Percentiles rank a stretch among this genome's conserved stretches.
These are phyloP conservation scores for Ctenodactylus gundi DNA, from an alignment of 2,113 vertebrate species.

Conservation along the genomic window DNA sequence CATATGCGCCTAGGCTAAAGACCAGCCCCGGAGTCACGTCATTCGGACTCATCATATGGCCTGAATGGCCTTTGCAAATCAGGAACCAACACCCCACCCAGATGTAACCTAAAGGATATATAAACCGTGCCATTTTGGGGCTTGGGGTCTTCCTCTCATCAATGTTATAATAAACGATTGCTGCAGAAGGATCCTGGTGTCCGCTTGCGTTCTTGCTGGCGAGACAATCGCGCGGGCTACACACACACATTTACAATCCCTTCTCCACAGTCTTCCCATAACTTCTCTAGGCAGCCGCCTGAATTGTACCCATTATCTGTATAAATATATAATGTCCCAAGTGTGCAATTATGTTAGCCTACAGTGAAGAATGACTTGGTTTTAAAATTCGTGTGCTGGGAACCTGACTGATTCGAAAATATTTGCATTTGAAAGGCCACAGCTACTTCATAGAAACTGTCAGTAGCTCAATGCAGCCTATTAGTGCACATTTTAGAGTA, in stretches of 20 bases:
- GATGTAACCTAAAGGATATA: too few relatives aligned
- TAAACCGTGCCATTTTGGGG: too few relatives aligned
- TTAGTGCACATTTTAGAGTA: slow-evolving; percentile 60
- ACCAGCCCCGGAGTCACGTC: too few relatives aligned
- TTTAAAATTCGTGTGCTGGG: slow-evolving; percentile 66
- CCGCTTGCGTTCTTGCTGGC: too few relatives aligned
- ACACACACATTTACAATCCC: neutral
- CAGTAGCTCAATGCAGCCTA: slow-evolving; percentile 52
- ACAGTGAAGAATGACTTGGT: slow-evolving; percentile 63
- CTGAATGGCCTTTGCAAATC: too few relatives aligned
- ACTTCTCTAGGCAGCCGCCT: slow-evolving; percentile 41
- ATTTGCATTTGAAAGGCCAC: slow-evolving; percentile 75
- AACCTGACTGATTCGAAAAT: slow-evolving; percentile 62
- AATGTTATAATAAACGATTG: too few relatives aligned
- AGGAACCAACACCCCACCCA: too few relatives aligned
- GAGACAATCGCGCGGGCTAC: too few relatives aligned
- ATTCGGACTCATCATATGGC: too few relatives aligned
- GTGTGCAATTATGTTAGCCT: slow-evolving; percentile 66
- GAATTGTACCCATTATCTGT: slow-evolving; percentile 72
- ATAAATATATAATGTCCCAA: slow-evolving; percentile 77
- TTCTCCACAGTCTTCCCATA: slow-evolving; percentile 49
- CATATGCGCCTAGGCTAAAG: too few relatives aligned
- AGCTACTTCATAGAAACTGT: slow-evolving; percentile 60
- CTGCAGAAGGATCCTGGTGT: too few relatives aligned
- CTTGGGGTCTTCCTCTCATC: too few relatives aligned